Base-by-base conservation (phyloP, 2,113 vertebrate species). In the Crotalus viridis region DNA sequence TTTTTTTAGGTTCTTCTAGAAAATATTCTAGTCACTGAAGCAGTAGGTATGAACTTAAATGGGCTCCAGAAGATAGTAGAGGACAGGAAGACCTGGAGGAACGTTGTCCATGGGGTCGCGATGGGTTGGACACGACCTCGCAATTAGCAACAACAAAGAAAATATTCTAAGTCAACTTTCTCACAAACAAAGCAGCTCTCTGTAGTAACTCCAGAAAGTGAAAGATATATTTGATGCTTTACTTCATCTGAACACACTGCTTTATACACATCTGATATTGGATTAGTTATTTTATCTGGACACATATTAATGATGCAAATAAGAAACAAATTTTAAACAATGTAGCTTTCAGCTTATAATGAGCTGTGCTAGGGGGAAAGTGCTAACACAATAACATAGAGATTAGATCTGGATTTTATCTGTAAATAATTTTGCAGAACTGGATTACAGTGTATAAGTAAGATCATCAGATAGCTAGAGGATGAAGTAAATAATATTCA, bases 401-500 rank as follows among this genome's bases (percentile, higher is more conserved):
- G 96, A 94, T 95, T 95, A 87, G n/a, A 93, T 93, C 48, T 95
- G 92, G 91, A 94, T 0, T 1, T 93, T 17, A 86, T 13, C 1
- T 94, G 89, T 94, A 96, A 96, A 95, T 96, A 95, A 95, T 94
- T 94, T 95, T 89, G 61, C 5, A 52, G 57, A 64, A 48, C 12
- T 92, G 55, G 69, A 64, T 90, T 95, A 39, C 17, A 39, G 33
- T 81, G 91, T 0, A 0, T 39, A 94, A 91, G 55, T 81, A 90
- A 93, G 88, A 85, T 88, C 95, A 94, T 4, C 17, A 28, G 92
- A 28, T 26, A 94, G 94, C 92, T 93, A 90, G 5, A n/a, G 61
- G 13, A 12, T 21, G 52, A 69, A 91, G 21, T 26, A 46, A 54
- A 64, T 89, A 55, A 88, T 39, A 87, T 24, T 28, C 93, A 28